Evolutionary conservation across 2,888 invertebrate species (phyloP).

Genomic region (Hydraecia micacea): DNA sequence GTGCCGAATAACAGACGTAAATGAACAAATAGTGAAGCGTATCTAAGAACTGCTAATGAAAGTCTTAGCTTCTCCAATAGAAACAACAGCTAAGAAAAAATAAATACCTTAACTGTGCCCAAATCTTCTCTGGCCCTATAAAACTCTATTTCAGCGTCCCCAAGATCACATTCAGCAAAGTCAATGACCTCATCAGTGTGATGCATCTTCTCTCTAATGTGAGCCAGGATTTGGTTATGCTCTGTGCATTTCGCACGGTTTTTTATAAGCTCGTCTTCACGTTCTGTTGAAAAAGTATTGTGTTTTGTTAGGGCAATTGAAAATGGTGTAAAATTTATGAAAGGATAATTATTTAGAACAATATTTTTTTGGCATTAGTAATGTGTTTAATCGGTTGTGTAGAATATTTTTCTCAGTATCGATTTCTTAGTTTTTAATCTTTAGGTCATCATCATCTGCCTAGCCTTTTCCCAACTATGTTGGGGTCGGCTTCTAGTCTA

Average conservation of each 20-base stretch:
- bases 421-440: too few species aligned
- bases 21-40: not conserved
- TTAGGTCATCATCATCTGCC: not conserved
- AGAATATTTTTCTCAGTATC: too few species aligned
- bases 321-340: conserved; percentile 34
- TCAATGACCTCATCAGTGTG: conserved; percentile 88
- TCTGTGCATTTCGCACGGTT: conserved; percentile 86
- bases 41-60: not conserved
- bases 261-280: conserved; percentile 86
- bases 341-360: conserved; percentile 42
- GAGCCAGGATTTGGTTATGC: conserved; percentile 87
- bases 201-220: conserved; percentile 88
- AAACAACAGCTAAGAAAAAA: not conserved
- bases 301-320: conserved; percentile 30
- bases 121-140: conserved; percentile 84
- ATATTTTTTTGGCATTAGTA: conserved; percentile 1
- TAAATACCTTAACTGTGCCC: conserved; percentile 79
- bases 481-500: too few species aligned
- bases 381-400: not conserved
- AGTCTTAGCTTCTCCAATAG: not conserved
- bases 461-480: too few species aligned
- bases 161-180: conserved; percentile 84
- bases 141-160: conserved; percentile 84
- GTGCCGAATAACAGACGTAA: not conserved
- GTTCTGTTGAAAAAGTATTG: conserved; percentile 73